These are phyloP conservation scores for Ginglymostoma cirratum DNA, from an alignment of 2,113 vertebrate species.

Conservation along the genomic window DNA sequence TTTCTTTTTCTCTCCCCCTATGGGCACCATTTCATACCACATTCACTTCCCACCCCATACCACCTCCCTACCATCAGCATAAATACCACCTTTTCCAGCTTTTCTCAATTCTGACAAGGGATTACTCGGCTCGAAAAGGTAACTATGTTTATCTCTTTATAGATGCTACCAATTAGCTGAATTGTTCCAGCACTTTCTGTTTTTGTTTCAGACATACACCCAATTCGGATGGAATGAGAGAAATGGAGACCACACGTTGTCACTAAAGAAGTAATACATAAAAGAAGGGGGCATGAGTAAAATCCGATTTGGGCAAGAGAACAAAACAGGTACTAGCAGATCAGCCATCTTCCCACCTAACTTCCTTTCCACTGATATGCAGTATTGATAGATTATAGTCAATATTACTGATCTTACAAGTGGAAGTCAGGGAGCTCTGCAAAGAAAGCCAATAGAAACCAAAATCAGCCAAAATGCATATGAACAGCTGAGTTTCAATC, in stretches of 20 bases:
- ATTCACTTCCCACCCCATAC: too few species aligned
- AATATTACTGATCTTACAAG: not conserved
- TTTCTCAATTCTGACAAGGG: too few species aligned
- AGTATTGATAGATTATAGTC: not conserved
- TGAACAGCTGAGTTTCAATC: not conserved
- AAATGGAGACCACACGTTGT: not conserved
- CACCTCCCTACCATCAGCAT: too few species aligned
- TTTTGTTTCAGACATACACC: not conserved
- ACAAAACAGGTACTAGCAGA: not conserved
- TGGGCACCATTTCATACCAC: too few species aligned
- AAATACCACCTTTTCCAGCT: too few species aligned
- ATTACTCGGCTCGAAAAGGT: too few species aligned
- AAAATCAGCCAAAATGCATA: not conserved
- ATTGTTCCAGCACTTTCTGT: too few species aligned
- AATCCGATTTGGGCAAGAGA: not conserved
- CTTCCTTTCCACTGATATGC: not conserved
- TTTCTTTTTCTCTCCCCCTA: too few species aligned
- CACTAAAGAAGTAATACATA: not conserved
- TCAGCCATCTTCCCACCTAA: not conserved
- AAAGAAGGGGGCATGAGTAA: not conserved
- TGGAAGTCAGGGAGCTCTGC: not conserved
- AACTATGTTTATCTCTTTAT: too few species aligned
- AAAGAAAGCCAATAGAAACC: not conserved
- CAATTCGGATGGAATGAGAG: not conserved
- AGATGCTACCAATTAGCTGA: too few species aligned